Percentiles rank a stretch among this genome's conserved stretches.
Conservation (phyloP, 37 sponge, comb jelly and placozoan species). For the Amphimedon queenslandica region DNA sequence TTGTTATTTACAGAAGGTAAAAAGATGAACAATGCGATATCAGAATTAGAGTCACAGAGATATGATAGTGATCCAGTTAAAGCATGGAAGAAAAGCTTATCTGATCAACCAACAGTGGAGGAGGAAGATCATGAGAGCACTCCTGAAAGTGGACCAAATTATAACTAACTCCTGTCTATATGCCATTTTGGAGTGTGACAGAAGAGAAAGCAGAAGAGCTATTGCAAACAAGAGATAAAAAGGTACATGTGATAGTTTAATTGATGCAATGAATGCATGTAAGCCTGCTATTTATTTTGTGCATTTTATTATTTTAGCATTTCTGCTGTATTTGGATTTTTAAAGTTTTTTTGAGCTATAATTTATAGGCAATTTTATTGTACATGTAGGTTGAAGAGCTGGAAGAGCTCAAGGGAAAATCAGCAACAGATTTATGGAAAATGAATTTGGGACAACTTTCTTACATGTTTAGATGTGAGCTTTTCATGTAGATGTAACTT, state of each 20-base stretch:
- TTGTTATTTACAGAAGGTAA: too few species aligned
- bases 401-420: conserved; percentile 50
- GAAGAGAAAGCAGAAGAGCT: conserved; percentile 89
- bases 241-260: conserved; percentile 61
- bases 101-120: too few species aligned
- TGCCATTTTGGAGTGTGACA: conserved; percentile 84
- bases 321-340: too few species aligned
- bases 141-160: conserved; percentile 67
- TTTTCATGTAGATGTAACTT: too few species aligned
- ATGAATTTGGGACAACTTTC: conserved; percentile 77
- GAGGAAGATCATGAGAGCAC: conserved; percentile 27
- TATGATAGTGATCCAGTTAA: conserved; percentile 93
- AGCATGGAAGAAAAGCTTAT: conserved; percentile 64
- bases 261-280: not conserved
- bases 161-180: conserved; percentile 86
- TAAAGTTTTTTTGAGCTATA: too few species aligned
- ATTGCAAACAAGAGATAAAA: conserved; percentile 73
- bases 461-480: conserved; percentile 70
- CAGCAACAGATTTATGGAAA: conserved; percentile 72
- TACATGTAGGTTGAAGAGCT: conserved; percentile 61
- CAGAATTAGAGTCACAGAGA: conserved; percentile 41
- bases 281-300: not conserved
- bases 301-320: not conserved
- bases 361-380: not conserved
- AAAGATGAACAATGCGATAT: conserved; percentile 69